Percentiles rank a stretch among this genome's conserved stretches.
These are phyloP conservation scores for Entomobrya multifasciata DNA, from an alignment of 2,888 invertebrate genomes.

Conservation along the genomic window DNA sequence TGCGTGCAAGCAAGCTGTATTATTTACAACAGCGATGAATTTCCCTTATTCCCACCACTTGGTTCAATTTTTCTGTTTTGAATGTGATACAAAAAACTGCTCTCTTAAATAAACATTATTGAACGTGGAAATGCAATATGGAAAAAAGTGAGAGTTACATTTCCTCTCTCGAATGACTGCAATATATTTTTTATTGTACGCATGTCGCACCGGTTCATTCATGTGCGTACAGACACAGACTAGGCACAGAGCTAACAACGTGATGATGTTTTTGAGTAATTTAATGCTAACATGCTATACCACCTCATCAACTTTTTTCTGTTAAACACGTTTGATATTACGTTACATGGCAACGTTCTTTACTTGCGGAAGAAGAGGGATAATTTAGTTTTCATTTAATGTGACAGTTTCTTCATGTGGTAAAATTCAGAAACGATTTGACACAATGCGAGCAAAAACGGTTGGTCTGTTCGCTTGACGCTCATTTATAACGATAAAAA, in stretches of 20 bases:
- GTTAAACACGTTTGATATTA: slow-evolving; percentile 22
- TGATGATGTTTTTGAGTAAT: slow-evolving; percentile 35
- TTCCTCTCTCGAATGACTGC: slow-evolving; percentile 64
- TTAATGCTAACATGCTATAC: slow-evolving; percentile 4
- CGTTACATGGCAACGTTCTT: slow-evolving; percentile 12
- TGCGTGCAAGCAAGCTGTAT: slow-evolving; percentile 47
- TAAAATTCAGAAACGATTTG: slow-evolving; percentile 55
- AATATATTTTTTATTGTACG: slow-evolving; percentile 58
- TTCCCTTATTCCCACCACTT: slow-evolving; percentile 36
- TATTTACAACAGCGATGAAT: slow-evolving; percentile 15
- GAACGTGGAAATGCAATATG: slow-evolving; percentile 67
- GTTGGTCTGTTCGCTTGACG: slow-evolving; percentile 1
- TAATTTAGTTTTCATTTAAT: slow-evolving; percentile 63
- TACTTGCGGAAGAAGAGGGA: slow-evolving; percentile 55
- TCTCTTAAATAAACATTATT: no score
- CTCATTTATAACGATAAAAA: not conserved
- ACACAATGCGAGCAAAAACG: slow-evolving; percentile 37
- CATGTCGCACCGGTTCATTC: slow-evolving; percentile 44
- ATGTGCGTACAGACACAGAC: slow-evolving; percentile 4
- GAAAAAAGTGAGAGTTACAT: slow-evolving; percentile 71
- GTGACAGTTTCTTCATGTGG: slow-evolving; percentile 63
- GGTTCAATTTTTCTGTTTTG: no score
- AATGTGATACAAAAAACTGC: no score
- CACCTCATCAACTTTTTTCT: not conserved
- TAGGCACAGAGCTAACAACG: slow-evolving; percentile 26